Evolutionary conservation across 1,140 invertebrate species (phyloP), one percentile per base, ranked within the genome.

Genomic region (Bombus affinis): DNA sequence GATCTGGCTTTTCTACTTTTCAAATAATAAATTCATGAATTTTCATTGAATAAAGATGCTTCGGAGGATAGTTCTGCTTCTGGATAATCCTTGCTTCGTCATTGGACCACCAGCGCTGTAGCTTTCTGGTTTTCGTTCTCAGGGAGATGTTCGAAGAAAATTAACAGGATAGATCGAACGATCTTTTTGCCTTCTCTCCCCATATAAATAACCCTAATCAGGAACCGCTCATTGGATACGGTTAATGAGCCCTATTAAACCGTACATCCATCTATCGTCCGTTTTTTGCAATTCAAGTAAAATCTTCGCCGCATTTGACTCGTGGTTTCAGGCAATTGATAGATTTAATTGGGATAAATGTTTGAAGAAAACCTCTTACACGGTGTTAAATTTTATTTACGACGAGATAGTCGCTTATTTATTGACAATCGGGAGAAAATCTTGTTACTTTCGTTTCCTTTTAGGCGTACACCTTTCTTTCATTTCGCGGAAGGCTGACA

Each of bases 201-300:
- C 81, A 91, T 90, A 92, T 88, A 92, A 92, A 92, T 92, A 92
- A 88, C 89, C 86, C 91, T 91, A 91, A 92, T 92, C 92, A 92
- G 91, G 70, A 83, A 75, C 85, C 85, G 89, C 77, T 91, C 88
- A 83, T 89, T 90, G 86, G 88, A 83, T 86, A 89, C 73, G 82
- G 85, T 85, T 91, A 92, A 92, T 92, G 91, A 90, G 87, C 88
- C 91, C 71, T 57, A 84, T 74, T 86, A 88, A 90, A 85, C 77
- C 77, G 65, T 22, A 47, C 62, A 83, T 83, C 53, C 68, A 65
- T 80, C 65, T 37, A 90, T 89, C 82, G n/a, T 72, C 32, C 15
- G 57, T 39, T 35, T 39, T 12, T 65, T 42, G 13, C 35, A 28
- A 39, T 76, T 39, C 35, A 12, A 47, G 73, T 32, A 32, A 44